Evolutionary conservation across 2,888 invertebrate genomes (phyloP), one percentile per base, ranked within the genome.

Genomic region (Zygaena filipendulae): DNA sequence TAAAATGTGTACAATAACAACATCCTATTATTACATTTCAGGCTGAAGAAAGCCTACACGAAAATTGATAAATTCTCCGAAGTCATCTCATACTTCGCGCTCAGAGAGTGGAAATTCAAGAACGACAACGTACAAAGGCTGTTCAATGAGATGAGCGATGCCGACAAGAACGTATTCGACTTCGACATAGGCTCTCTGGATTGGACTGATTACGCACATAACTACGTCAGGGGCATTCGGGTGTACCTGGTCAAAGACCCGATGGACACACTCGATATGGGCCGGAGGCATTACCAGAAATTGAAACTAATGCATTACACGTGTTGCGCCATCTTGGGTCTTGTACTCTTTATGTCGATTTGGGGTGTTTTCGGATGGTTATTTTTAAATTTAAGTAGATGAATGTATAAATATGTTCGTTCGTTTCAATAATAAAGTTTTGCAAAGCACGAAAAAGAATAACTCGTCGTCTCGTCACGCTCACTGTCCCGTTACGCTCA

Each of bases 171-270:
- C 31, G 43, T 77, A 9, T 87, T 84, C 52, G 69, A 81, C 35
- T 88, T 86, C 52, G 84, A 87, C 47, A 79, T 87, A 13, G 63
- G 67, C 8, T 49, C 67, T 13, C 50, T 90, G 8, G 64, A 84
- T 35, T 90, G 90, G 90, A 71, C 82, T 13, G 58, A 66, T 1
- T 90, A 85, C 49, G 82, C 87, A 38, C 64, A 81, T 30, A 81
- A 77, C 21, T 88, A 87, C 47, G 63, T 85, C 13, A 64, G 72
- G 36, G 90, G 90, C 1, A 74, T 85, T 24, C 71, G 88, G 33
- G 53, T 82, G 3, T 88, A 85, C 49, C 58, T 90, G n/a, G 60
- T 89, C 12, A 88, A 89, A 44, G 90, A 90, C 45, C 83, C 86
- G 1, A 39, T 84, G 12, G 81, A 82, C 2, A 85, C 85, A 1